These are phyloP conservation scores for Campoletis sonorensis DNA, from an alignment of 1,140 invertebrate species.

Conservation along the genomic window DNA sequence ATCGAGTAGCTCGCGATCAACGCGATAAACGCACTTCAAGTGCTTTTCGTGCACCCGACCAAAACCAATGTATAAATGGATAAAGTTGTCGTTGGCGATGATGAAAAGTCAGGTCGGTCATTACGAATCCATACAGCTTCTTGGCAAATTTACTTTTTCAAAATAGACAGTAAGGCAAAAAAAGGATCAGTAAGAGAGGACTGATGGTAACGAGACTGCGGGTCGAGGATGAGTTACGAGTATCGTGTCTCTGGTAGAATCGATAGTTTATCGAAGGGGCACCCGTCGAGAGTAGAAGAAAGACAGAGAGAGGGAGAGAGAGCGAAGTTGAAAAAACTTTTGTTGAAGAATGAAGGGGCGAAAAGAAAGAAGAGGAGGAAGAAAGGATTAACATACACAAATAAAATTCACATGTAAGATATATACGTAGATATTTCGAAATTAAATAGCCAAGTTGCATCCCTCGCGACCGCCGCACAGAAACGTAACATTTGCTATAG, in stretches of 20 bases:
- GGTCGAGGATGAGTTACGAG: conserved; percentile 30
- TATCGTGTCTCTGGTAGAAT: conserved; percentile 33
- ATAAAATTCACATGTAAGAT: neutral
- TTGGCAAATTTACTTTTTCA: neutral
- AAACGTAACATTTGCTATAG: neutral
- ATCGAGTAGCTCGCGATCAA: conserved; percentile 7
- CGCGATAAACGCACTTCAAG: conserved; percentile 2
- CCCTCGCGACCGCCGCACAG: neutral
- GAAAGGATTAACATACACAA: conserved; percentile 10
- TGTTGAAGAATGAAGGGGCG: conserved; percentile 25
- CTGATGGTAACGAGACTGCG: conserved; percentile 36
- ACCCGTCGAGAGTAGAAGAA: conserved; percentile 33
- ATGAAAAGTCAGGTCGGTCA: too few relatives aligned
- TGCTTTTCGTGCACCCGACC: neutral
- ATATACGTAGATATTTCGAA: neutral
- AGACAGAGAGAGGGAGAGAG: conserved; percentile 47
- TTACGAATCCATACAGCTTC: too few relatives aligned
- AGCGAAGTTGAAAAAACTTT: conserved; percentile 8
- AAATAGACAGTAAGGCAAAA: neutral
- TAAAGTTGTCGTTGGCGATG: too few relatives aligned
- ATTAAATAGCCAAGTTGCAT: conserved; percentile 1
- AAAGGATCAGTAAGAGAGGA: conserved; percentile 3
- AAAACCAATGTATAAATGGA: too few relatives aligned
- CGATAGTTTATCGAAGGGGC: conserved; percentile 35
- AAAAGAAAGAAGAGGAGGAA: conserved; percentile 43